Percentiles rank a stretch among this genome's conserved stretches.
phyloP scores from a whole-genome alignment of 2,888 invertebrate genomes.

The Adineta ricciae region DNA sequence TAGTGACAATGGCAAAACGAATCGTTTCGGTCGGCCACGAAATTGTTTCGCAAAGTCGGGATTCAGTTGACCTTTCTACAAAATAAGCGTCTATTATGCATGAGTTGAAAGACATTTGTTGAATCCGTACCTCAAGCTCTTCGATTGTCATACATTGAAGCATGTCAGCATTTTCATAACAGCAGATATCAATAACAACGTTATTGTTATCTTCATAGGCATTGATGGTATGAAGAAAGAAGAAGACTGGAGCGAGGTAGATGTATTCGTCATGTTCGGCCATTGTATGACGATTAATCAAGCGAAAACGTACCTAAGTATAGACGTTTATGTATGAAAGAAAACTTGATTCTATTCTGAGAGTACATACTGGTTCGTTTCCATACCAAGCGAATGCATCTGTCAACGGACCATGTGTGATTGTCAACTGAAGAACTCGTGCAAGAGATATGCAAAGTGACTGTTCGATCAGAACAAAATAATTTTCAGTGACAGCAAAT shows the following conservation, averaged over 20 bases:
- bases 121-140: neutral
- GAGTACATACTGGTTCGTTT: neutral
- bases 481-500: neutral
- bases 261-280: neutral
- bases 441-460: neutral
- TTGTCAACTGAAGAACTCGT: neutral
- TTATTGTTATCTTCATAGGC: neutral
- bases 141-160: neutral
- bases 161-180: neutral
- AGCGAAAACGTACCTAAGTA: neutral
- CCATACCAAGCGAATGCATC: neutral
- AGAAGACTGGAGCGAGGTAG: neutral
- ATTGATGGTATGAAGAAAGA: neutral
- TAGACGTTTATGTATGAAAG: neutral
- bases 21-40: neutral
- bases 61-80: neutral
- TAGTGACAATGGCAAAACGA: neutral
- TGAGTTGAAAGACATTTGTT: neutral
- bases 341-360: neutral
- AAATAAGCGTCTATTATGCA: too few relatives aligned
- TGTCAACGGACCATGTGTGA: neutral
- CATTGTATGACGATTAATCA: neutral
- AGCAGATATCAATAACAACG: neutral
- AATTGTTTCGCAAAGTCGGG: neutral
- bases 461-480: neutral